These are phyloP conservation scores for Andrena trimmerana DNA, from an alignment of 2,888 invertebrate genomes.

Conservation along the genomic window DNA sequence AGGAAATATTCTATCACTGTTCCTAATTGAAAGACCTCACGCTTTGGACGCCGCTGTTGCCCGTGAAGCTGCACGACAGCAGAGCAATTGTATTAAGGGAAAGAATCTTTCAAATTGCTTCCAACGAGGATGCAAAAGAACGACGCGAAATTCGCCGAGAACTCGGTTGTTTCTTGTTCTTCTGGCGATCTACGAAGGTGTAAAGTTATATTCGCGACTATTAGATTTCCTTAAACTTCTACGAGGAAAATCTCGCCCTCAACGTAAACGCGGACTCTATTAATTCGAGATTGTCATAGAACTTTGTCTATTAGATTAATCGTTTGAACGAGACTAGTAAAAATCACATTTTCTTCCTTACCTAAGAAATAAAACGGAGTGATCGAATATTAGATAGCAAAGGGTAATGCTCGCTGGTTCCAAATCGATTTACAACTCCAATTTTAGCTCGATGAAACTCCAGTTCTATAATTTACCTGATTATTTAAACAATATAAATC, in stretches of 20 bases:
- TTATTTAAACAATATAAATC: too few species aligned
- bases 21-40: conserved; percentile 26
- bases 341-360: not conserved
- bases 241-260: not conserved
- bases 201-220: conserved; percentile 25
- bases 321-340: not conserved
- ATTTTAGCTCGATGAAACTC: too few species aligned
- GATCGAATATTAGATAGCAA: not conserved
- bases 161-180: conserved; percentile 14
- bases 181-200: not conserved
- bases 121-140: conserved; percentile 13
- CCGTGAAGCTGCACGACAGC: conserved; percentile 16
- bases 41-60: conserved; percentile 10
- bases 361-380: not conserved
- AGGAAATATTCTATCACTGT: conserved; percentile 21
- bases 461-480: too few species aligned
- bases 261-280: not conserved
- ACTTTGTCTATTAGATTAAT: not conserved
- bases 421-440: not conserved
- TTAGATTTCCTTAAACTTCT: conserved; percentile 5
- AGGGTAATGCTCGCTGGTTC: too few species aligned
- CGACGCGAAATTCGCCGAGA: conserved; percentile 1
- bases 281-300: conserved; percentile 4
- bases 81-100: conserved; percentile 6
- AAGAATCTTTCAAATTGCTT: conserved; percentile 31